Conservation (phyloP, 2,888 invertebrate genomes). For the Protophormia terraenovae region DNA sequence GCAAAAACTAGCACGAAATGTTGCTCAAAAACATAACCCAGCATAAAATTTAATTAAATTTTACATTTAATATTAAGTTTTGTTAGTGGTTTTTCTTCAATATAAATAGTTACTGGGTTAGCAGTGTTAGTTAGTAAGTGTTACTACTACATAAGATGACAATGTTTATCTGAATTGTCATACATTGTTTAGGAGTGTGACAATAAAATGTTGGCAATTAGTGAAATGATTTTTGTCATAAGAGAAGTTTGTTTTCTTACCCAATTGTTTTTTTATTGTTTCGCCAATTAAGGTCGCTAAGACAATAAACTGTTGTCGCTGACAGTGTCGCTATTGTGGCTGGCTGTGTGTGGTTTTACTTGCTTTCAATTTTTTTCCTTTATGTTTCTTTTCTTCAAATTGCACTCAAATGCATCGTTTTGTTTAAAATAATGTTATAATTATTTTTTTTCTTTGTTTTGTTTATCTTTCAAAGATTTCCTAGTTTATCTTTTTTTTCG, state of each 20-base stretch:
- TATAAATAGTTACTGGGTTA: background rate
- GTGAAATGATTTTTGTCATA: constrained; percentile 59
- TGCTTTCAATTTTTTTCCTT: background rate
- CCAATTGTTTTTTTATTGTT: constrained; percentile 14
- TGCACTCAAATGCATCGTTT: constrained; percentile 56
- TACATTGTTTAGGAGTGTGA: constrained; percentile 58
- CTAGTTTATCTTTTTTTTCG: background rate
- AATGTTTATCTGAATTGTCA: constrained; percentile 58
- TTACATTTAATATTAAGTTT: background rate
- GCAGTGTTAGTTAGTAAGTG: background rate
- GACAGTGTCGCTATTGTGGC: constrained; percentile 11
- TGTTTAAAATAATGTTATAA: background rate
- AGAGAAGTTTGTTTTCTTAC: constrained; percentile 53
- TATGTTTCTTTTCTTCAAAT: constrained; percentile 26
- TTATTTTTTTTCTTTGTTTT: background rate
- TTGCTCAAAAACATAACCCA: background rate
- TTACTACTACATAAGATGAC: constrained; percentile 14
- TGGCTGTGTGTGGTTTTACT: background rate
- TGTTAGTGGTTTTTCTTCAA: too few species aligned
- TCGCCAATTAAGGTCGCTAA: constrained; percentile 57
- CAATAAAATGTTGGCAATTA: constrained; percentile 66
- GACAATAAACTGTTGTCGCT: constrained; percentile 35
- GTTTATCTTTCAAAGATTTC: background rate
- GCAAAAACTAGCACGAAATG: constrained; percentile 36
- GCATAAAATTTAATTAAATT: background rate